These are phyloP conservation scores for Altica lythri DNA, from an alignment of 2,888 invertebrate genomes.

Conservation along the genomic window DNA sequence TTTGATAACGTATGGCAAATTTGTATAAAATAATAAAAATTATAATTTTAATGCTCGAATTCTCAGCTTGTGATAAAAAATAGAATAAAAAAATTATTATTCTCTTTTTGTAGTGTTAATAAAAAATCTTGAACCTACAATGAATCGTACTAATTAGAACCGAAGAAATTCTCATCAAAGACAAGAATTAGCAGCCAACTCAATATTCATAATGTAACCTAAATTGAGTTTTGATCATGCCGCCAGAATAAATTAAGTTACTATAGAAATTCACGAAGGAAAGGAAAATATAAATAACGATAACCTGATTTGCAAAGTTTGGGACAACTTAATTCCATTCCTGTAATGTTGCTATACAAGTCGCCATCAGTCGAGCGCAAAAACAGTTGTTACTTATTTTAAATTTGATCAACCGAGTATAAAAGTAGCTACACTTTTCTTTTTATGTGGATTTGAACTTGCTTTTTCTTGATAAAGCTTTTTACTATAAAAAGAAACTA, in stretches of 20 bases:
- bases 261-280: conserved; percentile 25
- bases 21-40: background rate
- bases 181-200: conserved; percentile 21
- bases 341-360: conserved; percentile 5
- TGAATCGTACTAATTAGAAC: conserved; percentile 13
- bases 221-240: conserved; percentile 31
- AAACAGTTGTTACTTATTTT: conserved; percentile 25
- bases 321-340: conserved; percentile 25
- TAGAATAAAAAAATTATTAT: background rate
- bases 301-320: conserved; percentile 29
- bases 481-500: too few relatives aligned
- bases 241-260: conserved; percentile 29
- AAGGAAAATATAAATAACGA: conserved; percentile 29
- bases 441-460: too few relatives aligned
- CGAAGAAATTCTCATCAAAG: conserved; percentile 18
- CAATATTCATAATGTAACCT: conserved; percentile 31
- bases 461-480: too few relatives aligned
- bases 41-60: background rate
- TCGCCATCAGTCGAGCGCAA: conserved; percentile 12
- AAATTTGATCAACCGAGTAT: conserved; percentile 11
- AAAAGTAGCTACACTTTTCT: too few relatives aligned
- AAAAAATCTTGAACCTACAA: background rate
- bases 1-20: too few relatives aligned
- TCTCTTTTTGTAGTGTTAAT: background rate
- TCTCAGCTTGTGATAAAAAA: background rate